Evolutionary conservation across 2,888 invertebrate species (phyloP), one percentile per base, ranked within the genome.

Genomic region (Drosophila leonis): DNA sequence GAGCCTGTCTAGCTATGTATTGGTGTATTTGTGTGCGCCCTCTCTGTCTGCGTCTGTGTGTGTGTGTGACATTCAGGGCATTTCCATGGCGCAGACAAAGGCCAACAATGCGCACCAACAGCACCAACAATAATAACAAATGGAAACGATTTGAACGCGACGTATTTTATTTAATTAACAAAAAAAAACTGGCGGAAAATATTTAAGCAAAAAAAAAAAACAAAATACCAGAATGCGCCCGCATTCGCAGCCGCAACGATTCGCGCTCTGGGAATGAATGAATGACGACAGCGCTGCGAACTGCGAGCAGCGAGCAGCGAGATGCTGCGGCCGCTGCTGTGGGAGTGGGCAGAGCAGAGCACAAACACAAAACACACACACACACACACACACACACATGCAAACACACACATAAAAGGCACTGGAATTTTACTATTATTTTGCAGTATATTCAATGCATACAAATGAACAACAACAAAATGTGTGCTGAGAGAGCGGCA

Each of bases 361-460:
- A 59, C 57, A 57, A 35, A 64, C 49, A 66, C 29, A 27, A 51
- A 46, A 48, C 75, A 49, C 49, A 60, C 35, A 44, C 20, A 41
- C 15, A 55, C 48, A 65, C 33, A 24, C 31, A 31, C 49, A 62
- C 54, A 65, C 31, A 42, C 46, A 44, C 18, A 42, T 13, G 46
- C 13, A 60, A 49, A 63, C 29, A 20, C 29, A 20, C 29, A 31
- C 54, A 67, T 55, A 51, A 46, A 51, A 37, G 37, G 37, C 81
- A 57, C 67, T 77, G 76, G 83, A 85, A 88, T 88, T 88, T 85
- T 67, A 85, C 76, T 82, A 78, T 79, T 83, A 83, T 83, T 82
- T 66, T 48, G 82, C 61, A 67, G 69, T 62, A 60, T 55, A 71
- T 76, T 63, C 64, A 72, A 46, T 55, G 75, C 68, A 57, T n/a